Percentiles rank a stretch among this genome's conserved stretches.
Evolutionary conservation across 2,797 vertebrate species (phyloP).

Genomic region (Pygocentrus nattereri): DNA sequence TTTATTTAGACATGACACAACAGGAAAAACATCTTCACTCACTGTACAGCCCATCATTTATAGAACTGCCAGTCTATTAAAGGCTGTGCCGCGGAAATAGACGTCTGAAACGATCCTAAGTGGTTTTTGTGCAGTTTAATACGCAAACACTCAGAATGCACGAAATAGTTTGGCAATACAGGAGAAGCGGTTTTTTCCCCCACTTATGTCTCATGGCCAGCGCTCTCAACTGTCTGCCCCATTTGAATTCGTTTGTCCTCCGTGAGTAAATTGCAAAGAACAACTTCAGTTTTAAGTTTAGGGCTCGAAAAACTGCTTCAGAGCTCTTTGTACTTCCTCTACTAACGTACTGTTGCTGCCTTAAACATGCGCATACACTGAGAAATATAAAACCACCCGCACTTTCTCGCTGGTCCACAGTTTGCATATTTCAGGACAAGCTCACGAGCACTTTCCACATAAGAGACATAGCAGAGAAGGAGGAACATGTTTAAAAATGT

Average conservation of each 20-base stretch:
- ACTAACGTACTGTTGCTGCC: neutral
- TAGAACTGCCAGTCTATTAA: constrained; percentile 67
- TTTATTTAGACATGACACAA: constrained; percentile 82
- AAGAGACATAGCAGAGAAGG: too few species aligned
- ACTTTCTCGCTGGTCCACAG: neutral
- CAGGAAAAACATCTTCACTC: constrained; percentile 69
- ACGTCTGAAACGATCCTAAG: constrained; percentile 53
- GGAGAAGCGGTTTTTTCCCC: constrained; percentile 51
- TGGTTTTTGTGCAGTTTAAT: constrained; percentile 71
- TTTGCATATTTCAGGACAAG: constrained; percentile 44
- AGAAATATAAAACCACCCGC: neutral
- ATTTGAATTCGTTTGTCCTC: too few species aligned
- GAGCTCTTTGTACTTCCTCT: neutral
- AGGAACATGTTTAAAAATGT: constrained; percentile 9
- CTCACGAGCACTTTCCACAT: too few species aligned
- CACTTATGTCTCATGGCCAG: constrained; percentile 37
- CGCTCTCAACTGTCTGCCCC: neutral
- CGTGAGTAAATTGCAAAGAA: neutral
- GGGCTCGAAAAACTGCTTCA: neutral
- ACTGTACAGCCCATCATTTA: constrained; percentile 67
- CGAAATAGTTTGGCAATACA: constrained; percentile 57
- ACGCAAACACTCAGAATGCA: constrained; percentile 63
- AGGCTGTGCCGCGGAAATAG: constrained; percentile 58
- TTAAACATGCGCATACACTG: neutral
- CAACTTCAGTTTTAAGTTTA: neutral